Conservation (phyloP, 2,113 vertebrate genomes). For the Numenius arquata region DNA sequence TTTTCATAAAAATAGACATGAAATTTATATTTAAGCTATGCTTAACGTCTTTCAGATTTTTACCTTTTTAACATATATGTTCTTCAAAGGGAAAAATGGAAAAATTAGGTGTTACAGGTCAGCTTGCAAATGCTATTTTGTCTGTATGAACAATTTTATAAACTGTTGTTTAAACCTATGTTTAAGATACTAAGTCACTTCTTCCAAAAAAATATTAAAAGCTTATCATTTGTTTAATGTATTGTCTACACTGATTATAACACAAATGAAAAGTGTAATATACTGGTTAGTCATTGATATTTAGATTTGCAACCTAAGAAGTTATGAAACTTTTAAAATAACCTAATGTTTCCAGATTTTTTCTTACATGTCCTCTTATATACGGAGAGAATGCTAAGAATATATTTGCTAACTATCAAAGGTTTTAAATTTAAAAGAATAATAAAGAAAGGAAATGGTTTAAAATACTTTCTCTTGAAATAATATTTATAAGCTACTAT, state of each 20-base stretch:
- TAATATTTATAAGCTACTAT: neutral
- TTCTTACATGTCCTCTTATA: neutral
- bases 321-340: slow-evolving; percentile 6
- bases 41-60: neutral
- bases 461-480: neutral
- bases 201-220: neutral
- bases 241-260: slow-evolving; percentile 16
- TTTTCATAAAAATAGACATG: neutral
- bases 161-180: neutral
- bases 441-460: neutral
- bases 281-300: neutral
- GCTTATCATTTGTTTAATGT: neutral
- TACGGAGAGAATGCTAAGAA: neutral
- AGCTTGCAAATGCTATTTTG: neutral
- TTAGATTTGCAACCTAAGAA: slow-evolving; percentile 27
- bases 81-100: neutral
- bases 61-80: neutral
- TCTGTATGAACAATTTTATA: neutral
- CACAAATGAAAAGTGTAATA: neutral
- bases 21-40: neutral
- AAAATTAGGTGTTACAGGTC: neutral
- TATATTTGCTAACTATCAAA: neutral
- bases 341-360: neutral
- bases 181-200: neutral
- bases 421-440: neutral